These are phyloP conservation scores for Aselliscus stoliczkanus DNA, from an alignment of 2,797 vertebrate species.

Conservation along the genomic window DNA sequence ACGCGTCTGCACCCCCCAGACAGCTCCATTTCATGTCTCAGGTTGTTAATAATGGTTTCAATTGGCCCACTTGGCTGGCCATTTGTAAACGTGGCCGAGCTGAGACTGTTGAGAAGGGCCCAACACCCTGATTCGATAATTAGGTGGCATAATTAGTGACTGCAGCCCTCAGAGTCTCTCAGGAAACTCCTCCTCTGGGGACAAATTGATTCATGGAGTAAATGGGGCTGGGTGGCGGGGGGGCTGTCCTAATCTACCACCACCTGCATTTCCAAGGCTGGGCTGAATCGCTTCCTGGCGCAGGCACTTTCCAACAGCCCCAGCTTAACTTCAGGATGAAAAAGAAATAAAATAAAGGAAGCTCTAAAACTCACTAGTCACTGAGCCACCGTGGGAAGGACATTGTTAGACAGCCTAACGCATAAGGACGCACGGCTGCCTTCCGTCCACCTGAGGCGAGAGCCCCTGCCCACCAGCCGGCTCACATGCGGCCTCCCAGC, in stretches of 20 bases:
- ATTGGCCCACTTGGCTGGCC: rapidly evolving
- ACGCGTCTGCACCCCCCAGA: background rate
- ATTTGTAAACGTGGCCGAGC: background rate
- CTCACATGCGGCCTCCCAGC: background rate
- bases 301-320: slow-evolving; percentile 43
- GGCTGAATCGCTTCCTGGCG: background rate
- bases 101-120: background rate
- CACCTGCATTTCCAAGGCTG: background rate
- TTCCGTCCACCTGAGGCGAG: background rate
- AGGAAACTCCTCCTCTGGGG: background rate
- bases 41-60: background rate
- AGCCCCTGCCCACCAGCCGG: background rate
- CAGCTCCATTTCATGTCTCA: background rate
- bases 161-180: background rate
- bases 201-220: background rate
- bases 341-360: slow-evolving; percentile 16
- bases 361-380: slow-evolving; percentile 13
- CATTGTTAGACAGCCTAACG: slow-evolving; percentile 1
- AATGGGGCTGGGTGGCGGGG: background rate
- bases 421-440: background rate
- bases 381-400: slow-evolving; percentile 36
- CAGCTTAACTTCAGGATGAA: slow-evolving; percentile 58
- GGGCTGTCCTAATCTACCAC: background rate
- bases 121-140: rapidly evolving
- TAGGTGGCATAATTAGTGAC: background rate